phyloP scores from a whole-genome alignment of 2,113 vertebrate genomes.

The Acanthochromis polyacanthus region DNA sequence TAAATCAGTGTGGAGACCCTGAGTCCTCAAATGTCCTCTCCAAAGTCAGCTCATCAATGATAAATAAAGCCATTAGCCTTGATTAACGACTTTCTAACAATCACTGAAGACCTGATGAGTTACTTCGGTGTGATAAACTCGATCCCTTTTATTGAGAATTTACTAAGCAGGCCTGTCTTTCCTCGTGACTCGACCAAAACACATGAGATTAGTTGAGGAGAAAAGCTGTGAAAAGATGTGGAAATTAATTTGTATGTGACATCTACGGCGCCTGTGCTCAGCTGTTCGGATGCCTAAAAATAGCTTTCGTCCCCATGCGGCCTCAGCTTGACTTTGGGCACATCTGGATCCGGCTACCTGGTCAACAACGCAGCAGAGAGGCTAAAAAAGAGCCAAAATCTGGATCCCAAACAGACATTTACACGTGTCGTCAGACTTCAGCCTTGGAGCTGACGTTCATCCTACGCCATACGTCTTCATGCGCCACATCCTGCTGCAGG shows the following conservation, averaged over 20 bases:
- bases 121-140: neutral
- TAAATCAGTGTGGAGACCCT: neutral
- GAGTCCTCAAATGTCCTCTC: neutral
- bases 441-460: neutral
- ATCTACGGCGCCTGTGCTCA: constrained; percentile 35
- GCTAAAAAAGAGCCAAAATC: neutral
- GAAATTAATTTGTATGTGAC: constrained; percentile 6
- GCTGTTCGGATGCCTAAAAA: constrained; percentile 55
- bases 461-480: neutral
- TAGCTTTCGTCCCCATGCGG: constrained; percentile 7
- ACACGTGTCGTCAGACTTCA: neutral
- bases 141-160: neutral
- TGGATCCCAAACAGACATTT: constrained; percentile 9
- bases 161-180: neutral
- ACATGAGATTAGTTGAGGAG: neutral
- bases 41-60: neutral
- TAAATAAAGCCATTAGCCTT: neutral
- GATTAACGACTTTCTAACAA: constrained; percentile 1
- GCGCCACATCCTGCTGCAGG: constrained; percentile 20
- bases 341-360: constrained; percentile 50
- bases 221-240: constrained; percentile 13
- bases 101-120: neutral
- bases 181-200: neutral
- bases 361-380: constrained; percentile 2
- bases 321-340: constrained; percentile 21